Evolutionary conservation across 2,797 vertebrate species (phyloP).

Genomic region (Lithobates sylvaticus): DNA sequence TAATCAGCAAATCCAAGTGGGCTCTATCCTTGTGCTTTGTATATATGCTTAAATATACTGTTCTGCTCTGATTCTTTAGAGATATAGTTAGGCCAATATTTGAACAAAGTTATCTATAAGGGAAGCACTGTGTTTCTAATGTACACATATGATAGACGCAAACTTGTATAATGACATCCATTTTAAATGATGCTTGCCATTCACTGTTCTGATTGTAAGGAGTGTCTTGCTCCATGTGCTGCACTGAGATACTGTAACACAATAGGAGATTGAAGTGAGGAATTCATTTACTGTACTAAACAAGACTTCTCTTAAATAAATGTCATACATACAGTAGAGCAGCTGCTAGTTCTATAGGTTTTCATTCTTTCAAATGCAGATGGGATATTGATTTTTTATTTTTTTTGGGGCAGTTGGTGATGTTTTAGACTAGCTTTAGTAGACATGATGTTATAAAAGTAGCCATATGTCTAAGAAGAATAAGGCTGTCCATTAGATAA

Average conservation of each 20-base stretch:
- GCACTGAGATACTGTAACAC: slow-evolving; percentile 29
- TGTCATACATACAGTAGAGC: neutral
- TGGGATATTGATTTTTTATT: neutral
- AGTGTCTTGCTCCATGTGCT: slow-evolving; percentile 33
- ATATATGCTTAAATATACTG: slow-evolving; percentile 21
- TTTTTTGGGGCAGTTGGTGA: neutral
- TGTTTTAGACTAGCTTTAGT: neutral
- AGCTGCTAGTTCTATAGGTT: neutral
- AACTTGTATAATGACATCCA: neutral
- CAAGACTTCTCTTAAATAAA: slow-evolving; percentile 44
- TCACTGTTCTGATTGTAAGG: neutral
- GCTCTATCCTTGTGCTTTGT: slow-evolving; percentile 56
- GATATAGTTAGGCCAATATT: neutral
- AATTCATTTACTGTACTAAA: slow-evolving; percentile 54
- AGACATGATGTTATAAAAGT: neutral
- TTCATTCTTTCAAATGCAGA: neutral
- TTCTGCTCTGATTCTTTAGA: neutral
- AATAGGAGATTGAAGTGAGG: slow-evolving; percentile 29
- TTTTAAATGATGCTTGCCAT: slow-evolving; percentile 1
- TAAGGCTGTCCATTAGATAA: neutral
- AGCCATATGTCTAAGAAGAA: neutral
- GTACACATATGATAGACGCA: neutral
- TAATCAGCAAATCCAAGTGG: slow-evolving; percentile 55
- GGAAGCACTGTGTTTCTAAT: neutral
- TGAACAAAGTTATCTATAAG: neutral